Conservation (phyloP, 30 jellyfish, hydroid and myxozoan species). For the Pelagia noctiluca region DNA sequence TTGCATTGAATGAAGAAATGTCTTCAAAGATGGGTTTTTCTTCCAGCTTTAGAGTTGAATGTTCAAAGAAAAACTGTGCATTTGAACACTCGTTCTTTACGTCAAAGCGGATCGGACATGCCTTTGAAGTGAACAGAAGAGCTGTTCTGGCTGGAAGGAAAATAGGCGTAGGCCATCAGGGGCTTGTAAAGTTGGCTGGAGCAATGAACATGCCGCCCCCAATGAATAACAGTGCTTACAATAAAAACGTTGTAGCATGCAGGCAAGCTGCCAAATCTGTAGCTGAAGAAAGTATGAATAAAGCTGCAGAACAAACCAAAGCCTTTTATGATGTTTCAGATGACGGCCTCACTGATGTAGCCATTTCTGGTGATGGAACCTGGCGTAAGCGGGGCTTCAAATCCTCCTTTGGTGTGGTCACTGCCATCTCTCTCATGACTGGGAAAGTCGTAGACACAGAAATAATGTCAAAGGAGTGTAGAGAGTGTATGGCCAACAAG, state of each 20-base stretch:
- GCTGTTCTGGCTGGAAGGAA: not conserved
- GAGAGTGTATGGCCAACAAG: not conserved
- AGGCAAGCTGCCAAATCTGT: not conserved
- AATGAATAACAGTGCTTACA: not conserved
- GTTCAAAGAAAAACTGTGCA: too few relatives aligned
- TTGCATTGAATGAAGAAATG: conserved; percentile 2
- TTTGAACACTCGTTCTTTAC: not conserved
- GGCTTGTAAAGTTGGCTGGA: not conserved
- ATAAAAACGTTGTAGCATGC: not conserved
- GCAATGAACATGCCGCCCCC: conserved; percentile 22
- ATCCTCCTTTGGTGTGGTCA: too few relatives aligned
- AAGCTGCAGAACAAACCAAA: not conserved
- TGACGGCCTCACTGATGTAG: not conserved
- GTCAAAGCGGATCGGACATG: not conserved
- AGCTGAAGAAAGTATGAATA: conserved; percentile 18
- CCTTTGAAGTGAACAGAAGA: too few relatives aligned
- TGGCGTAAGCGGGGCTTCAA: too few relatives aligned
- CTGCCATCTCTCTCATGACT: too few relatives aligned
- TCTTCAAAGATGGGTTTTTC: conserved; percentile 1
- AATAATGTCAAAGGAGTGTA: too few relatives aligned
- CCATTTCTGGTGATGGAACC: conserved; percentile 6
- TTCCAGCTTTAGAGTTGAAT: not conserved
- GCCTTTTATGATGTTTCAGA: too few relatives aligned
- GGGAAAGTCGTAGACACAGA: too few relatives aligned
- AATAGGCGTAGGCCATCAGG: not conserved